phyloP scores from a whole-genome alignment of 2,888 invertebrate species.

The Achlya flavicornis region DNA sequence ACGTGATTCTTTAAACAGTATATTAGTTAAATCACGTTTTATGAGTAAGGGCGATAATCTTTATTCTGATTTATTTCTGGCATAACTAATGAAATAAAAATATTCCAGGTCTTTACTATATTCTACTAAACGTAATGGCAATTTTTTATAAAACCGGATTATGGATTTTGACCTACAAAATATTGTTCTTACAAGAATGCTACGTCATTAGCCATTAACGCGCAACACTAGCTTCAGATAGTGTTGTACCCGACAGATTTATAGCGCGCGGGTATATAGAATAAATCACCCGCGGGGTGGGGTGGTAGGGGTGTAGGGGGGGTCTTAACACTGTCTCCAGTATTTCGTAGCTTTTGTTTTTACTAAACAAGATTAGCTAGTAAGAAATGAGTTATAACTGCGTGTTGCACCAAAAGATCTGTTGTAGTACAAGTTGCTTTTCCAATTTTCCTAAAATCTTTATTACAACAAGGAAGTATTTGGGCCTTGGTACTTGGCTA shows the following conservation, averaged over 20 bases:
- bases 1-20: too few species aligned
- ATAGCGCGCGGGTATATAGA: slow-evolving; percentile 45
- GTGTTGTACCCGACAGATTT: slow-evolving; percentile 59
- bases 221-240: slow-evolving; percentile 54
- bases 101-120: background rate
- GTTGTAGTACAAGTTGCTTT: background rate
- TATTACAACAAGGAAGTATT: too few species aligned
- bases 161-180: background rate
- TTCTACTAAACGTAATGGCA: background rate
- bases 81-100: background rate
- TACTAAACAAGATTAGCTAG: slow-evolving; percentile 9
- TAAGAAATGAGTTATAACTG: slow-evolving; percentile 1
- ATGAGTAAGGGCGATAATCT: too few species aligned
- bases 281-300: slow-evolving; percentile 45
- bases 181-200: slow-evolving; percentile 33
- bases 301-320: slow-evolving; percentile 20
- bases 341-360: slow-evolving; percentile 20
- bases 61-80: too few species aligned
- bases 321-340: slow-evolving; percentile 32
- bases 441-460: background rate
- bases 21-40: too few species aligned
- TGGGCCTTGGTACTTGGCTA: too few species aligned
- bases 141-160: background rate
- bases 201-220: slow-evolving; percentile 65
- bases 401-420: background rate